These are phyloP conservation scores for Ochropleura leucogaster DNA, from an alignment of 2,888 invertebrate genomes.

Conservation along the genomic window DNA sequence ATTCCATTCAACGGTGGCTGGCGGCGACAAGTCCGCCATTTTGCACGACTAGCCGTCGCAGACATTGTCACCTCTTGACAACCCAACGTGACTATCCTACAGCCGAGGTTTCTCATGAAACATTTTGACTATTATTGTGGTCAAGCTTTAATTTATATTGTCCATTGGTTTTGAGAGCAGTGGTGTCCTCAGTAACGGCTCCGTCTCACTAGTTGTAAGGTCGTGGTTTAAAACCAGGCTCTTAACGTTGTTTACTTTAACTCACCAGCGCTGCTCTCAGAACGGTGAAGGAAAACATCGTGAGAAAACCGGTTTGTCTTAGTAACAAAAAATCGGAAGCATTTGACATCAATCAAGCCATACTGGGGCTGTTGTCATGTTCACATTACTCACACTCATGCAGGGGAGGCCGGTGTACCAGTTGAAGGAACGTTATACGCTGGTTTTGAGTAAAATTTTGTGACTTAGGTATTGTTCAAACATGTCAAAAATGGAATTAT, in stretches of 20 bases:
- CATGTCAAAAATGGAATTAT: neutral
- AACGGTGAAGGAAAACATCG: neutral
- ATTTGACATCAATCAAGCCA: neutral
- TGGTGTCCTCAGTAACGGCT: neutral
- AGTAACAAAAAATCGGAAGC: neutral
- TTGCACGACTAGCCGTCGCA: slow-evolving; percentile 45
- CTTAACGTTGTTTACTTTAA: neutral
- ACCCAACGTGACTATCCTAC: slow-evolving; percentile 11
- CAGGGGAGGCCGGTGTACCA: too few species aligned
- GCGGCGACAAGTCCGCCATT: slow-evolving; percentile 73
- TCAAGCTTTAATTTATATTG: neutral
- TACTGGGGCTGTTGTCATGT: neutral
- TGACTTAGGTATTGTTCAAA: neutral
- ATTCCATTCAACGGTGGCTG: slow-evolving; percentile 63
- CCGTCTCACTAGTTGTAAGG: neutral
- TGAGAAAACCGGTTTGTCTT: neutral
- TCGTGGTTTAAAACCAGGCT: neutral
- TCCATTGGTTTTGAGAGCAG: neutral
- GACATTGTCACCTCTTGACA: slow-evolving; percentile 54
- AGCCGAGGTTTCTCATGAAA: slow-evolving; percentile 37
- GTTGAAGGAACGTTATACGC: too few species aligned
- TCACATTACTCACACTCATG: neutral
- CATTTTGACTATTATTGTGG: slow-evolving; percentile 24
- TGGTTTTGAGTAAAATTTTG: neutral
- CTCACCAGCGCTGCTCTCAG: neutral